These are phyloP conservation scores for Globodera rostochiensis DNA, from an alignment of 1,140 invertebrate genomes.

Conservation along the genomic window DNA sequence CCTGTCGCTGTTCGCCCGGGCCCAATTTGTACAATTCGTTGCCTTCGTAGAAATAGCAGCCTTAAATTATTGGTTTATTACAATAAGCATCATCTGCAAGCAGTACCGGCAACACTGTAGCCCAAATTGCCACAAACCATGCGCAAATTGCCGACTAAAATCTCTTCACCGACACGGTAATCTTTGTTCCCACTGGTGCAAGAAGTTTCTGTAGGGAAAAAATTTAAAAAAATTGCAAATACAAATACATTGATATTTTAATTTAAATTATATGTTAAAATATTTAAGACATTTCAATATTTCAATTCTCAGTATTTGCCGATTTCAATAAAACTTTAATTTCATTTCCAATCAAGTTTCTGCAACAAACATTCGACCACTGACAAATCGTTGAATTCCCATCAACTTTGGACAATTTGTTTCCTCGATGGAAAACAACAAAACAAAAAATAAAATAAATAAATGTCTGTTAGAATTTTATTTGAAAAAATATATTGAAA, in stretches of 20 bases:
- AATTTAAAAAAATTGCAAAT: slow-evolving; percentile 21
- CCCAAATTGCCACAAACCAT: slow-evolving; percentile 45
- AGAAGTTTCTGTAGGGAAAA: slow-evolving; percentile 29
- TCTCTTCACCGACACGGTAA: slow-evolving; percentile 54
- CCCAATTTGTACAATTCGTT: slow-evolving; percentile 27
- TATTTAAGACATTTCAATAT: neutral
- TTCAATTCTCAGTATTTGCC: too few species aligned
- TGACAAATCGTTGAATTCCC: too few species aligned
- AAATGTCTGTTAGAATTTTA: too few species aligned
- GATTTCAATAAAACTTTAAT: too few species aligned
- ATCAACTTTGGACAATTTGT: too few species aligned
- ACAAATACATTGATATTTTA: neutral
- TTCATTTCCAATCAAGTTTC: too few species aligned
- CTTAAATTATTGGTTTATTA: slow-evolving; percentile 18
- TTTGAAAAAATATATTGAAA: too few species aligned
- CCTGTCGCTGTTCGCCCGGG: slow-evolving; percentile 39
- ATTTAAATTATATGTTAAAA: neutral
- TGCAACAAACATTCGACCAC: too few species aligned
- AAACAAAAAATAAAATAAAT: too few species aligned
- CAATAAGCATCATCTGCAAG: too few species aligned
- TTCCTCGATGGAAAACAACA: too few species aligned
- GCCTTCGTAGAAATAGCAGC: slow-evolving; percentile 39
- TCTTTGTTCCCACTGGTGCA: slow-evolving; percentile 48
- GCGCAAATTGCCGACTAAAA: slow-evolving; percentile 44
- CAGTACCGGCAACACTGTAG: slow-evolving; percentile 45